Base-by-base conservation (phyloP, 1,140 invertebrate genomes). In the Brachionus asplanchnoidis region DNA sequence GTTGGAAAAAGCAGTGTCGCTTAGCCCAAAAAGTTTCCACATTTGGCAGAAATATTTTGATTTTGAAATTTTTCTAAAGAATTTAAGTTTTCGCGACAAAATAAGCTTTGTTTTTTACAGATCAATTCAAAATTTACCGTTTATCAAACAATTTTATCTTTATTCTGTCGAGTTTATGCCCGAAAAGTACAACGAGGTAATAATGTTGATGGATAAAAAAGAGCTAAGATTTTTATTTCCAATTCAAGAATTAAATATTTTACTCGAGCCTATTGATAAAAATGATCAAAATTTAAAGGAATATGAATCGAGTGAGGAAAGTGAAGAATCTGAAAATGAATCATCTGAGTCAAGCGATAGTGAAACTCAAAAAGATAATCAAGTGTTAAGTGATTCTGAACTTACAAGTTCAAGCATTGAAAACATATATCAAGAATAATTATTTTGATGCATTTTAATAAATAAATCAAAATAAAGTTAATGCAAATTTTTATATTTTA, bases 171-270 rank as follows among this genome's bases (percentile, higher is more conserved):
- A 82, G 26, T 28, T 14, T 42, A 12, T 82, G 36, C 79, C 79
- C 3, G 79, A 82, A 42, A 82, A 82, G 14, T 82, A 65, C 26
- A 82, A 65, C 26, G 79, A 82, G 17, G 40, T 82, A n/a, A 65
- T 82, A 5, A 36, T n/a, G 12, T 20, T 82, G 28, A 82, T 82
- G 79, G 53, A 82, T n/a, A 68, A 82, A 40, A 82, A 82, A 82
- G 79, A 82, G 20, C 26, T 82, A 1, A 60, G 79, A 17, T 8
- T 65, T 9, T 65, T 14, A 28, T 65, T 82, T 60, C 79, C 79
- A 3, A 82, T 82, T 42, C 79, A 82, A 66, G 79, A 82, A 17
- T 44, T 82, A n/a, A 82, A 82, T 65, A 82, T 82, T 36, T 14
- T 82, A 17, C 42, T 82, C 1, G 79, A 82, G 14, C 79, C 79